Conservation (phyloP, 37 sponge, comb jelly and placozoan species). For the Amphimedon queenslandica region DNA sequence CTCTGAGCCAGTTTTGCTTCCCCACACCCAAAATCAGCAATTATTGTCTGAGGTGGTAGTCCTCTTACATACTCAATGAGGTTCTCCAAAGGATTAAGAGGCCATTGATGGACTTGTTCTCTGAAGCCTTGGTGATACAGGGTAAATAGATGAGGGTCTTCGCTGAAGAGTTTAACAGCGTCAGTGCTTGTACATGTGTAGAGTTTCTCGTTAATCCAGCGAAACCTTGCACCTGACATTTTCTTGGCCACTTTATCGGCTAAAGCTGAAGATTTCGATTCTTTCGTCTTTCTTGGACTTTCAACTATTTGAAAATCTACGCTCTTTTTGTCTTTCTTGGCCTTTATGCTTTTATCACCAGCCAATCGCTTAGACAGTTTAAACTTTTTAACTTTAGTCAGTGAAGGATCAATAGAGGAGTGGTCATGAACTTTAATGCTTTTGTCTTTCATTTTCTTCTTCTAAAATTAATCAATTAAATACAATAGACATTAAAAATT, state of each 20-base stretch:
- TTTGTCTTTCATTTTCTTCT: no score
- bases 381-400: no score
- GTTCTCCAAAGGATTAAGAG: constrained; percentile 82
- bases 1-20: constrained; percentile 75
- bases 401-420: no score
- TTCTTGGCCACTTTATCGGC: constrained; percentile 34
- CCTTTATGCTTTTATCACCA: no score
- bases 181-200: constrained; percentile 68
- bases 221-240: constrained; percentile 76
- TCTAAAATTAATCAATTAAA: no score
- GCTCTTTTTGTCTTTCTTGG: no score
- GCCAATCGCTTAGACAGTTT: no score
- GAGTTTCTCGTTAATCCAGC: constrained; percentile 93
- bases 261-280: no score
- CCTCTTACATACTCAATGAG: constrained; percentile 60
- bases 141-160: constrained; percentile 72
- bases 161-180: constrained; percentile 72
- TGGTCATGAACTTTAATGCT: no score
- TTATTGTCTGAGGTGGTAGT: constrained; percentile 39
- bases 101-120: constrained; percentile 87
- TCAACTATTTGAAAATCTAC: no score
- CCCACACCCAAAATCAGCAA: constrained; percentile 98
- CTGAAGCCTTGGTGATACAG: constrained; percentile 87
- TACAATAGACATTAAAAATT: no score
- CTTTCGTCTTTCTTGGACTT: no score